Conservation (phyloP, 2,113 vertebrate species). For the Nycticebus coucang region DNA sequence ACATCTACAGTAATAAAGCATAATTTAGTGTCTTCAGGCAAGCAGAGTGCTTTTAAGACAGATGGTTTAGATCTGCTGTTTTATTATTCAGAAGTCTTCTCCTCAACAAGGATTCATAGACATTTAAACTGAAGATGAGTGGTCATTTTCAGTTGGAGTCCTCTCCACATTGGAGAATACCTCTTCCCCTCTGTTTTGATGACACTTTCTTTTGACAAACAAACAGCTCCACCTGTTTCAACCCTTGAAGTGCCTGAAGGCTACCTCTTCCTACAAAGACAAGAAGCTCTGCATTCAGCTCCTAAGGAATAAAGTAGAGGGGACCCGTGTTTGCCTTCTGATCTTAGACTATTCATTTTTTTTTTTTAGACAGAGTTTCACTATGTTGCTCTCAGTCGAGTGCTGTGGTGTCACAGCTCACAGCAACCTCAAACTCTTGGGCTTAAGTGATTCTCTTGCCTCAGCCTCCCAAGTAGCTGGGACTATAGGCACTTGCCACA, state of each 20-base stretch:
- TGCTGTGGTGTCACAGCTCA: no score
- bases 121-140: conserved; percentile 70
- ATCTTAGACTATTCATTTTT: conserved; percentile 31
- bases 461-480: no score
- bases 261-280: conserved; percentile 51
- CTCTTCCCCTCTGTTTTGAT: conserved; percentile 66
- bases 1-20: background rate
- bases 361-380: no score
- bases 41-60: conserved; percentile 56
- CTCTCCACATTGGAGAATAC: conserved; percentile 55
- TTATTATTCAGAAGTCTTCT: conserved; percentile 73
- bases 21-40: background rate
- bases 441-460: no score
- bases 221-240: conserved; percentile 69
- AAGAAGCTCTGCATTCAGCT: background rate
- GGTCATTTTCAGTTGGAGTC: conserved; percentile 56
- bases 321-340: conserved; percentile 10
- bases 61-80: conserved; percentile 72
- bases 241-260: conserved; percentile 41
- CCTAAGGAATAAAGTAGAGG: background rate
- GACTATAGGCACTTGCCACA: no score
- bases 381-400: no score
- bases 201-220: conserved; percentile 68
- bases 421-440: no score
- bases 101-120: conserved; percentile 59